phyloP scores from a whole-genome alignment of 2,113 vertebrate species.

The Syrmaticus mikado region DNA sequence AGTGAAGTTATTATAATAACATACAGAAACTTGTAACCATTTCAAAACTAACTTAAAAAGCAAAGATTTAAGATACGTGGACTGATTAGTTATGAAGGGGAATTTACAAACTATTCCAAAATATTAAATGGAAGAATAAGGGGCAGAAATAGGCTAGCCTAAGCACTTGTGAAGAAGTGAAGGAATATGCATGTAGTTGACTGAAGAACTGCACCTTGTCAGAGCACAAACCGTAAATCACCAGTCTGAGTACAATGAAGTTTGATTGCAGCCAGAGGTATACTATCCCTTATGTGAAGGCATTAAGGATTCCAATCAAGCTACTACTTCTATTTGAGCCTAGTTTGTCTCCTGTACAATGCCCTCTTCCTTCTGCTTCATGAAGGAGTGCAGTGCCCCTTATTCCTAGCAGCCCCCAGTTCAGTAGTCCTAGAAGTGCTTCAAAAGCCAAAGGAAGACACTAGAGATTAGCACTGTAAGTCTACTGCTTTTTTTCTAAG shows the following conservation, averaged over 20 bases:
- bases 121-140: constrained; percentile 68
- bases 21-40: constrained; percentile 40
- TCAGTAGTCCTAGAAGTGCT: constrained; percentile 7
- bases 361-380: not conserved
- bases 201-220: constrained; percentile 69
- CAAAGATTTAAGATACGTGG: constrained; percentile 71
- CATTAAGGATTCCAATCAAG: constrained; percentile 72
- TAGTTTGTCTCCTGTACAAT: not conserved
- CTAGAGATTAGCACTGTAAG: not conserved
- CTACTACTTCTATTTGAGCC: constrained; percentile 32
- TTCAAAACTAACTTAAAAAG: constrained; percentile 75
- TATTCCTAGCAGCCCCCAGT: not conserved
- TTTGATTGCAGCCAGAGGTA: constrained; percentile 82
- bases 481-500: not conserved
- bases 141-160: constrained; percentile 73
- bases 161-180: constrained; percentile 62
- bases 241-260: constrained; percentile 77
- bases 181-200: constrained; percentile 68
- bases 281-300: constrained; percentile 85
- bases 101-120: constrained; percentile 69
- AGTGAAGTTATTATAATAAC: constrained; percentile 69
- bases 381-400: not conserved
- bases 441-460: constrained; percentile 42
- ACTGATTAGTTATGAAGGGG: constrained; percentile 72
- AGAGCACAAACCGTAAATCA: constrained; percentile 72